Conservation (phyloP, 2,797 vertebrate species). For the Nannoperca australis region DNA sequence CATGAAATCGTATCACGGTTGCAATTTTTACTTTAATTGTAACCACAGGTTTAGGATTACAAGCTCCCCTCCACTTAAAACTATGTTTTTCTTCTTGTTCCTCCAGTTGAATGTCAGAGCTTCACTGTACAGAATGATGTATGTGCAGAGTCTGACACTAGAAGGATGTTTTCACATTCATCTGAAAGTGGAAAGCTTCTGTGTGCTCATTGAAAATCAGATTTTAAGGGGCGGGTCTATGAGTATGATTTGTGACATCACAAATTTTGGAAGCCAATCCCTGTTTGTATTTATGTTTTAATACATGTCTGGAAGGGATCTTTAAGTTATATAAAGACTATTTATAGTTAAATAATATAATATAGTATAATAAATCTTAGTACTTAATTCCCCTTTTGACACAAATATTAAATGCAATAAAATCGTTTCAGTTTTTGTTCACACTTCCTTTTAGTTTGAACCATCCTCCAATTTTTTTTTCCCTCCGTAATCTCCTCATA, state of each 20-base stretch:
- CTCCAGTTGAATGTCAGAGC: no score
- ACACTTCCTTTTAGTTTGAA: slow-evolving; percentile 7
- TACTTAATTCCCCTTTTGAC: background rate
- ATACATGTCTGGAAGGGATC: no score
- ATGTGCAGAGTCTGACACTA: no score
- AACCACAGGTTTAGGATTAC: background rate
- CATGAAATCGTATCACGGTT: background rate
- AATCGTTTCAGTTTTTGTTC: background rate
- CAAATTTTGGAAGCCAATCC: no score
- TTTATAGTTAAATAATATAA: background rate
- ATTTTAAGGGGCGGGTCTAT: no score
- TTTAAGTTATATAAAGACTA: background rate
- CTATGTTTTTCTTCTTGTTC: no score
- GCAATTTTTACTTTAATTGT: background rate
- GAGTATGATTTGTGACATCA: no score
- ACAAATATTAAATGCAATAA: background rate
- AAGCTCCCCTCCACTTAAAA: background rate
- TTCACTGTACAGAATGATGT: no score
- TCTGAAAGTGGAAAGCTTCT: no score
- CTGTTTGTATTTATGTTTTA: no score
- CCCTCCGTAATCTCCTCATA: slow-evolving; percentile 26
- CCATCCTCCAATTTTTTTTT: background rate
- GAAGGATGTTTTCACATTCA: no score
- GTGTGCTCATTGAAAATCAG: no score
- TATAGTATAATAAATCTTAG: background rate